Base-by-base conservation (phyloP, 2,797 vertebrate genomes). In the Mycteria americana region DNA sequence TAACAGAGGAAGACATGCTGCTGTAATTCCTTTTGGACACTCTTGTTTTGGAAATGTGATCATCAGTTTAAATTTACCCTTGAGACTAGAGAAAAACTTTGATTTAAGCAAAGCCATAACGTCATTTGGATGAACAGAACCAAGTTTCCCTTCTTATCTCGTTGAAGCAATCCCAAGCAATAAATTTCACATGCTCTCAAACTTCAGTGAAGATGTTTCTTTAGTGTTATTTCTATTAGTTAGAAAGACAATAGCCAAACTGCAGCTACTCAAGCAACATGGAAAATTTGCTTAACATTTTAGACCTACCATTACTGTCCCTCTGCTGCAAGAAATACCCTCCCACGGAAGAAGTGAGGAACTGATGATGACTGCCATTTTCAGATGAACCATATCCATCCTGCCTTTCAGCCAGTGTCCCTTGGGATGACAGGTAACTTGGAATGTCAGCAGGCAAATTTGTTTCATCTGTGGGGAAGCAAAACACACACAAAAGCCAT, bases 351-450 rank as follows among this genome's bases (percentile, higher is more conserved):
- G 99, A 98, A 0, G 98, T 82, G 94, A 99, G 95, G 46, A 99
- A 99, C 92, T 99, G 99, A 96, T 99, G 99, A 94, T 98, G 99
- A 97, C 99, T 99, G 92, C 98, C 98, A 39, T 98, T 99, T 97
- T 99, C 99, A 16, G 99, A 99, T 3, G 98, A 98, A 63, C 99
- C 97, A 76, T 99, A 99, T 11, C 98, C 98, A 18, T 99, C 99
- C 91, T 99, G 99, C 11, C 99, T 98, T 95, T 99, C 99, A 13
- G 99, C 99, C 70, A 99, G 95, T 0, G 99, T 99, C 11, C 99
- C 99, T 95, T 99, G 99, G 22, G 99, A 99, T 22, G 99, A 99
- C 91, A 99, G 95, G 89, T 99, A 99, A 96, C 99, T 99, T 48
- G 99, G 99, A 89, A 99, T 99, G 95, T 99, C 99, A 18, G 99